These are phyloP conservation scores for Agonopterix subpropinquella DNA, from an alignment of 2,888 invertebrate species.

Conservation along the genomic window DNA sequence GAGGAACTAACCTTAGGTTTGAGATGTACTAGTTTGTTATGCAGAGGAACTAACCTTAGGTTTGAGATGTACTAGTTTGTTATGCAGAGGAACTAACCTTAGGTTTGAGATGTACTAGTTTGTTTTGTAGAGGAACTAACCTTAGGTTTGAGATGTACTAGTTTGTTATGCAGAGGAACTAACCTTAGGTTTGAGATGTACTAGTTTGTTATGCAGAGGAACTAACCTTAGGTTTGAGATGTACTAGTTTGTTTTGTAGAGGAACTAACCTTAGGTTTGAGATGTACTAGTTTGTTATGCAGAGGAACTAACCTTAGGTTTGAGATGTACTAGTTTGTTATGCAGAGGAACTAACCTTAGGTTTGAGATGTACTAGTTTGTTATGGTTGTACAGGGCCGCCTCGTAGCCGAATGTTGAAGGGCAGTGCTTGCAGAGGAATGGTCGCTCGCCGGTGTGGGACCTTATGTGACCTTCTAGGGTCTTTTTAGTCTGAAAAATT, in stretches of 20 bases:
- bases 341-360: constrained; percentile 40
- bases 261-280: constrained; percentile 27
- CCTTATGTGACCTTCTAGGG: constrained; percentile 47
- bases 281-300: constrained; percentile 49
- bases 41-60: no score
- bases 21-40: constrained; percentile 44
- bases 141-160: constrained; percentile 39
- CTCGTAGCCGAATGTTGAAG: constrained; percentile 45
- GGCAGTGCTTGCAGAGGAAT: constrained; percentile 34
- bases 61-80: constrained; percentile 38
- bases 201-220: constrained; percentile 47
- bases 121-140: constrained; percentile 50
- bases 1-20: no score
- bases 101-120: constrained; percentile 35
- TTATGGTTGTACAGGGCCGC: constrained; percentile 57
- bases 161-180: constrained; percentile 48
- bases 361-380: constrained; percentile 37
- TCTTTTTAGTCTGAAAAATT: constrained; percentile 40
- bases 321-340: constrained; percentile 40
- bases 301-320: no score
- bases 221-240: constrained; percentile 32
- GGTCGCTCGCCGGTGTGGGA: constrained; percentile 52
- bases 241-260: constrained; percentile 51
- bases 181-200: constrained; percentile 38
- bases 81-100: no score